phyloP scores from a whole-genome alignment of 2,797 vertebrate genomes.

The Galagoides demidoff region DNA sequence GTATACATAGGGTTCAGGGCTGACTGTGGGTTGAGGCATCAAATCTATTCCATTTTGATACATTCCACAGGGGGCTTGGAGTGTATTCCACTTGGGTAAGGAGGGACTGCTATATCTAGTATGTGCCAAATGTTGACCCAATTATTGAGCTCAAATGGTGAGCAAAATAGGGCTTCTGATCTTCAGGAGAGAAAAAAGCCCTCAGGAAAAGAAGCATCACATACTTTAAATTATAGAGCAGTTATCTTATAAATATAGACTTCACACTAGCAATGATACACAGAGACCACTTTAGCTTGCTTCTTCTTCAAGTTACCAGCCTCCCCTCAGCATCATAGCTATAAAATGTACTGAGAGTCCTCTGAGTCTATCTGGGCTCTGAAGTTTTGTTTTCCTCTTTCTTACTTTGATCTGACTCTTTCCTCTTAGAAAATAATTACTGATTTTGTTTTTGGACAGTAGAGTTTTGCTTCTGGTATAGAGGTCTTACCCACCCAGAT shows the following conservation, averaged over 20 bases:
- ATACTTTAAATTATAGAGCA: background rate
- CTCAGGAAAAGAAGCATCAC: background rate
- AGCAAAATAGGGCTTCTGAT: conserved; percentile 44
- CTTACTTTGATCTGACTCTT: background rate
- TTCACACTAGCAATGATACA: background rate
- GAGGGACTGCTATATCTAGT: background rate
- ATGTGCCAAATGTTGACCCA: conserved; percentile 13
- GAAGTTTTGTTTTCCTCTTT: background rate
- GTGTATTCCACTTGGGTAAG: background rate
- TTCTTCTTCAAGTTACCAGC: background rate
- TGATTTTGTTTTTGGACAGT: background rate
- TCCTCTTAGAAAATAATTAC: background rate
- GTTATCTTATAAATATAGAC: background rate
- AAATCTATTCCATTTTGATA: too few relatives aligned
- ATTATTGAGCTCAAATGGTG: conserved; percentile 35
- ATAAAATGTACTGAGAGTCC: background rate
- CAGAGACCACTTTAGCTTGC: background rate
- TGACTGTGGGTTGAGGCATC: background rate
- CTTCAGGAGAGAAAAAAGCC: conserved; percentile 33
- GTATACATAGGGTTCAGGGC: too few relatives aligned
- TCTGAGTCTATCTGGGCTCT: background rate
- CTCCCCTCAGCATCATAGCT: background rate
- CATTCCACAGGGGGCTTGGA: background rate
- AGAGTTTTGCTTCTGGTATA: background rate
- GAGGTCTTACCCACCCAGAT: background rate